Base-by-base conservation (phyloP, 1,140 invertebrate species). In the Cyclina sinensis region DNA sequence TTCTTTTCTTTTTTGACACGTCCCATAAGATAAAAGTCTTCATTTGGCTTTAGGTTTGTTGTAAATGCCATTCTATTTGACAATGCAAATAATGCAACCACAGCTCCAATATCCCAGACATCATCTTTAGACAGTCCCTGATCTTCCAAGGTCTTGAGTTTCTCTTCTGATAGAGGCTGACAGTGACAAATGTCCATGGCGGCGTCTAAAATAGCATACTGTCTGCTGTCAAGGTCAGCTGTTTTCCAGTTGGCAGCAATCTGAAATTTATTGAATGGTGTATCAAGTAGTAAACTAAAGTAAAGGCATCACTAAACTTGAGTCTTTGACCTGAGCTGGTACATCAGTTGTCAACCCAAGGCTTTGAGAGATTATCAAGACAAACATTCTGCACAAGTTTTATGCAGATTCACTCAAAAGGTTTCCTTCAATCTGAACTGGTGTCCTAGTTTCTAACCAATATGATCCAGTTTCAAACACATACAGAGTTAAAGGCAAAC, bases 31-130 rank as follows among this genome's bases (percentile, higher is more conserved):
- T 93, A 92, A 83, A 94, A 94, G 27, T 94, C 93, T 65, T 90
- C 54, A 87, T 94, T 94, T 4, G 93, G 93, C 88, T 88, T 92
- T 85, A 94, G 81, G n/a, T 91, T 90, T 32, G 89, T 92, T 2
- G 93, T 62, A 83, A 89, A 92, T 12, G 93, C 93, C 91, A 94
- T 92, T 73, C 93, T 86, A 70, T 93, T 94, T 30, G 92, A 93
- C 32, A 94, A 46, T 7, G 93, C 91, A 90, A 93, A 92, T 0
- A 94, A 81, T 30, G 93, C 86, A 27, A 88, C 90, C 21, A 93
- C 90, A 12, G 93, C 54, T 27, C 92, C 93, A 79, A 94, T 94
- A 74, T 93, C 93, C 93, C 93, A 94, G 21, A 90, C 91, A 92
- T 94, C 93, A 35, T 94, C 93, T 35, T 83, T 76, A 14, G 80